Evolutionary conservation across 2,797 vertebrate species (phyloP).

Genomic region (Ptychobarbus kaznakovi): DNA sequence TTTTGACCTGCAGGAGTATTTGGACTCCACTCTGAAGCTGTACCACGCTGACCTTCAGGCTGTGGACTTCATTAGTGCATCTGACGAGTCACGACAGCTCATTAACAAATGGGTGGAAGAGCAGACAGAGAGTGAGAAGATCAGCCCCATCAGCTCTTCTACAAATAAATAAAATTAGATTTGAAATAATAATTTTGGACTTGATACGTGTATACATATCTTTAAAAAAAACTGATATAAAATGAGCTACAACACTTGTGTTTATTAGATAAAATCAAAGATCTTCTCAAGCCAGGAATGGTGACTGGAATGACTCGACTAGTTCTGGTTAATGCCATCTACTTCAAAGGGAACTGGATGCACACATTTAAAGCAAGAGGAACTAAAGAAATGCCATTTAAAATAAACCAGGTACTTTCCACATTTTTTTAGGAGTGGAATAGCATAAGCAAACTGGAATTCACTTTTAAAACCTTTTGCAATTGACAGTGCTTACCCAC

Average conservation of each 20-base stretch:
- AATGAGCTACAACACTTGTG: neutral
- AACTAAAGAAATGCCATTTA: conserved; percentile 85
- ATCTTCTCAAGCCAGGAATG: conserved; percentile 82
- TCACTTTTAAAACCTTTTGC: neutral
- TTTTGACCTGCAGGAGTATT: conserved; percentile 79
- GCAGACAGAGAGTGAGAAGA: conserved; percentile 77
- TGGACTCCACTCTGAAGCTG: conserved; percentile 79
- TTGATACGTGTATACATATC: too few species aligned
- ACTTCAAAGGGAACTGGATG: conserved; percentile 93
- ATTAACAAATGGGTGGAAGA: conserved; percentile 92
- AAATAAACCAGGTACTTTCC: conserved; percentile 78
- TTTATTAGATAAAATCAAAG: conserved; percentile 86
- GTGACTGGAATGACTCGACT: conserved; percentile 78
- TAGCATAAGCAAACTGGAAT: neutral
- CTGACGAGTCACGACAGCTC: conserved; percentile 76
- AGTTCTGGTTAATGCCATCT: conserved; percentile 87
- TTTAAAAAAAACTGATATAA: too few species aligned
- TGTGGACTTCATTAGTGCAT: conserved; percentile 83
- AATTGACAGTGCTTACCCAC: neutral
- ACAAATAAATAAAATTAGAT: neutral
- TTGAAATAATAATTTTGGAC: neutral
- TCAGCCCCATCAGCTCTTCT: neutral
- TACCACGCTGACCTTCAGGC: conserved; percentile 86
- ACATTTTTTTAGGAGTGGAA: neutral
- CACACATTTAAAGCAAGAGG: conserved; percentile 78